These are phyloP conservation scores for Odontocolon sp. DNA, from an alignment of 2,888 invertebrate species.

Conservation along the genomic window DNA sequence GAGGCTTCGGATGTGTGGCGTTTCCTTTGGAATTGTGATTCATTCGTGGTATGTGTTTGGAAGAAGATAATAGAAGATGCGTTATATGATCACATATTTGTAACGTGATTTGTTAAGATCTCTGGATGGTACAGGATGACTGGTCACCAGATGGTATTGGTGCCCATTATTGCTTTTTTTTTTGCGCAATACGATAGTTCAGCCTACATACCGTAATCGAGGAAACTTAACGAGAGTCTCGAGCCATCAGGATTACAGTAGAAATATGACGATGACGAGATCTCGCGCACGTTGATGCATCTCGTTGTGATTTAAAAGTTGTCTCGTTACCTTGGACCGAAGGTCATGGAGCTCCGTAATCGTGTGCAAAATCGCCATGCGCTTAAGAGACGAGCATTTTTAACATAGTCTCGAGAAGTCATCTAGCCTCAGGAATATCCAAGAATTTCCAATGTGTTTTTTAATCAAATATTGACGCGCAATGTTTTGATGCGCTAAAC, in stretches of 20 bases:
- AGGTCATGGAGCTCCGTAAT: conserved; percentile 27
- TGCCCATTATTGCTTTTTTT: neutral
- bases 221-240: conserved; percentile 13
- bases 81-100: neutral
- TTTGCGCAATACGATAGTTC: conserved; percentile 5
- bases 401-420: neutral
- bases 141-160: neutral
- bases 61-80: neutral
- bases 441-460: no score
- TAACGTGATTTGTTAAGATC: neutral
- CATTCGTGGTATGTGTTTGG: no score
- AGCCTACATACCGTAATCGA: neutral
- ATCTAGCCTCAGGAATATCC: neutral
- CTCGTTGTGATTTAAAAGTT: conserved; percentile 41
- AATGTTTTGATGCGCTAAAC: no score
- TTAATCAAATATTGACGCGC: no score
- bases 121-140: neutral
- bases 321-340: conserved; percentile 45
- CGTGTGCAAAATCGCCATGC: neutral
- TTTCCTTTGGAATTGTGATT: no score
- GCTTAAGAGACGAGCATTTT: neutral
- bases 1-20: no score
- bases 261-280: conserved; percentile 24
- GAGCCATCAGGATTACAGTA: neutral
- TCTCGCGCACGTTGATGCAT: conserved; percentile 23